phyloP scores from a whole-genome alignment of 2,113 vertebrate species.

The Felis chaus region DNA sequence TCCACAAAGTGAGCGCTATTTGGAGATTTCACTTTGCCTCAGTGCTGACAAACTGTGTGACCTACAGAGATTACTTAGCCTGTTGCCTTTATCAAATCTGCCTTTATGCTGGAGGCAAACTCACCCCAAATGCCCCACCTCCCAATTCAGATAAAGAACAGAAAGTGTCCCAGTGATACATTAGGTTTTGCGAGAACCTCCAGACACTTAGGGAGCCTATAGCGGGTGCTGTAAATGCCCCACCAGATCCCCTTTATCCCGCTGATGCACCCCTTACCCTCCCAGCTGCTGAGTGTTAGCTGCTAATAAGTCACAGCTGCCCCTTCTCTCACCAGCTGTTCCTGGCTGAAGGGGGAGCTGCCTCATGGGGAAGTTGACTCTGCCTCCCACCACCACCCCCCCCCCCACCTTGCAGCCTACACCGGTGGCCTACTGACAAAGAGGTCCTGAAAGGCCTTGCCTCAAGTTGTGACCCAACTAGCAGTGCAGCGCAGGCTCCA shows the following conservation, averaged over 20 bases:
- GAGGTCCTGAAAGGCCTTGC: background rate
- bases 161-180: background rate
- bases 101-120: background rate
- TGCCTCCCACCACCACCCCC: no score
- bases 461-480: background rate
- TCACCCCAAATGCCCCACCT: background rate
- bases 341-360: background rate
- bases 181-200: background rate
- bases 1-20: background rate
- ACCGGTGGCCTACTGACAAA: no score
- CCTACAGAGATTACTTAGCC: background rate
- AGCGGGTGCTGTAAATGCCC: background rate
- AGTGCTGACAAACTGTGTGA: background rate
- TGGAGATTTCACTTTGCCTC: background rate
- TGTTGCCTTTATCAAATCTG: background rate
- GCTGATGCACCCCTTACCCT: fast-evolving
- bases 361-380: background rate
- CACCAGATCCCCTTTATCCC: background rate
- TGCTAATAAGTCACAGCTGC: background rate
- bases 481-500: background rate
- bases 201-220: background rate
- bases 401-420: background rate
- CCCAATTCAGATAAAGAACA: background rate
- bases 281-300: background rate
- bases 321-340: background rate